Conservation (phyloP, 2,888 invertebrate genomes). For the Polymixis flavicincta region DNA sequence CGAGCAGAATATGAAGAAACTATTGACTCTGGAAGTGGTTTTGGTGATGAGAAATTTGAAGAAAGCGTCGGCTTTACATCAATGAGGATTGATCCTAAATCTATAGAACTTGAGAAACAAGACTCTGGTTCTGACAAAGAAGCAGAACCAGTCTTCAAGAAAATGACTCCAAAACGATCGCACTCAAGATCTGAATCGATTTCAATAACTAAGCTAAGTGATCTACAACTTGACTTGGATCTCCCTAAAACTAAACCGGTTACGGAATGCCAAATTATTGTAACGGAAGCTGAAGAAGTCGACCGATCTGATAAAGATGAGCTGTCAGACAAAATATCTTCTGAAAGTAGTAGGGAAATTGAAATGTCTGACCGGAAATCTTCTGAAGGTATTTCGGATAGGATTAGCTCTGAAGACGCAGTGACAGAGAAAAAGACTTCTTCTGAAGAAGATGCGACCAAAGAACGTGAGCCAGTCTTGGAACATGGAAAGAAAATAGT, state of each 20-base stretch:
- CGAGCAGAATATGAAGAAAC: slow-evolving; percentile 88
- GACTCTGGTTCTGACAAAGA: slow-evolving; percentile 85
- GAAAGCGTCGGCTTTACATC: slow-evolving; percentile 87
- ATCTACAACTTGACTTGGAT: slow-evolving; percentile 80
- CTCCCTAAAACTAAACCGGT: slow-evolving; percentile 79
- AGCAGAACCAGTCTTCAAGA: slow-evolving; percentile 84
- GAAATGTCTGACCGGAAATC: slow-evolving; percentile 89
- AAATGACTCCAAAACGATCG: slow-evolving; percentile 84
- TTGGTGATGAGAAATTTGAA: slow-evolving; percentile 89
- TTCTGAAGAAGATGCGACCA: slow-evolving; percentile 83
- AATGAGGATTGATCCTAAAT: slow-evolving; percentile 82
- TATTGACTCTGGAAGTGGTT: slow-evolving; percentile 87
- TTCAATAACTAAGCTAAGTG: slow-evolving; percentile 85
- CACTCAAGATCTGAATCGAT: slow-evolving; percentile 88
- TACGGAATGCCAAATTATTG: slow-evolving; percentile 83
- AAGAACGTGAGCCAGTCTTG: slow-evolving; percentile 72
- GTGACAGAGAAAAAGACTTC: slow-evolving; percentile 89
- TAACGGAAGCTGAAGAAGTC: slow-evolving; percentile 88
- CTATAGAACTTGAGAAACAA: slow-evolving; percentile 80
- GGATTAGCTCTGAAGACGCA: slow-evolving; percentile 88
- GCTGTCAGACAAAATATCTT: slow-evolving; percentile 88
- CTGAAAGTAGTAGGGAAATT: slow-evolving; percentile 88
- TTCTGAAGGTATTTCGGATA: slow-evolving; percentile 88
- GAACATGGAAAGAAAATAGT: slow-evolving; percentile 70
- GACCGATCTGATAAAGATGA: slow-evolving; percentile 88